Evolutionary conservation across 2,888 invertebrate genomes (phyloP), one percentile per base, ranked within the genome.

Genomic region (Aspidapion aeneum): DNA sequence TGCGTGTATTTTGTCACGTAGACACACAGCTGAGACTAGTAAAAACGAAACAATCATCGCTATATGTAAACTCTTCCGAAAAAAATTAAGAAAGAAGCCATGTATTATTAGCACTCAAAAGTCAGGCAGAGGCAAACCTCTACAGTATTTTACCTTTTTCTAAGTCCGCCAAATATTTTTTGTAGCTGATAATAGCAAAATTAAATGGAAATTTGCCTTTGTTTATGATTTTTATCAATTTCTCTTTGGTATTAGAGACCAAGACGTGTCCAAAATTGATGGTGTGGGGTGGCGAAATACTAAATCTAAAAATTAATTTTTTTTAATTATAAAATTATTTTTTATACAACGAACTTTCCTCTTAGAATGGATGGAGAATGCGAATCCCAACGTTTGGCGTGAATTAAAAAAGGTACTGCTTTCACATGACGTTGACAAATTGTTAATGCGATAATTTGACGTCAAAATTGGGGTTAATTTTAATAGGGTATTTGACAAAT

Each of bases 191-290:
- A 17, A 78, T 70, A 1, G 65, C 67, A 62, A 75, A 80, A 21
- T 68, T 69, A 63, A 79, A 82, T 0, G 85, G 82, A 72, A 86
- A 87, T 74, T 82, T 82, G 65, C 88, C 88, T 0, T 78, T 84
- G 72, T 88, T 88, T 68, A 82, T 84, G 20, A 88, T 74, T 61
- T 82, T 82, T 0, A 88, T 80, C 19, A 82, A 82, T 72, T 84
- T 81, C n/a, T 75, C 77, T 62, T 84, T 83, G 20, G 79, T 79
- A 5, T 81, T 82, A 7, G 82, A 83, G 3, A 87, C 79, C 16
- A 84, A 75, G 70, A 86, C 81, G 7, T 86, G 80, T 55, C 87
- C 85, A 71, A 88, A 87, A 74, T 85, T 83, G 35, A 88, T 73
- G 69, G 84, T 83, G 0, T 83, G 82, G 64, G 81, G 74, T 1